Evolutionary conservation across 2,113 vertebrate species (phyloP).

Genomic region (Dryoscopus gambensis): DNA sequence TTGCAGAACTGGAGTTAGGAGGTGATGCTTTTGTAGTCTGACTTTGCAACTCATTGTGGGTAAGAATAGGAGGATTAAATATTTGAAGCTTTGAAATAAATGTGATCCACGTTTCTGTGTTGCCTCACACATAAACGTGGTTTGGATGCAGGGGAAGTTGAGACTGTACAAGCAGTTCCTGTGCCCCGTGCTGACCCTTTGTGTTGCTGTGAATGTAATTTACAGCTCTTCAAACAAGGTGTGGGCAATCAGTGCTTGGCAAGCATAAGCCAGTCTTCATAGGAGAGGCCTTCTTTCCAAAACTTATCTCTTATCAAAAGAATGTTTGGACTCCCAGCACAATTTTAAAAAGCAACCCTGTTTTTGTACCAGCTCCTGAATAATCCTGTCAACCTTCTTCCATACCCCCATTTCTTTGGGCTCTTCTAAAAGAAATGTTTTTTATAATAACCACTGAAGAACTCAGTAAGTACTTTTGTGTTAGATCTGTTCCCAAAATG

Average conservation of each 20-base stretch:
- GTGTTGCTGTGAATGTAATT: neutral
- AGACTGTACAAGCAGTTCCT: neutral
- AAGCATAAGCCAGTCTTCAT: neutral
- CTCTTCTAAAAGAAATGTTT: neutral
- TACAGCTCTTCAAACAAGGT: neutral
- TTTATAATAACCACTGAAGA: neutral
- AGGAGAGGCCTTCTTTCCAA: neutral
- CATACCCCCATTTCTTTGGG: neutral
- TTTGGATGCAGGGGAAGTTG: neutral
- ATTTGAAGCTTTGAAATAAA: neutral
- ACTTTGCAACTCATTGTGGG: neutral
- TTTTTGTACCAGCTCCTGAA: neutral
- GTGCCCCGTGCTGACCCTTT: neutral
- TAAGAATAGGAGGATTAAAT: neutral
- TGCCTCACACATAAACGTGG: fast-evolving
- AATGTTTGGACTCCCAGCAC: neutral
- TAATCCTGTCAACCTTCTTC: neutral
- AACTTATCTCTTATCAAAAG: neutral
- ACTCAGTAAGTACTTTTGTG: neutral
- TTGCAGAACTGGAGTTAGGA: neutral
- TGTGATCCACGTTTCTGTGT: neutral
- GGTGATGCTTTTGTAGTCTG: neutral
- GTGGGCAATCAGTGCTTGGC: neutral
- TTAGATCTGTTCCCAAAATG: neutral
- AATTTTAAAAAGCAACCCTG: neutral